phyloP scores from a whole-genome alignment of 2,113 vertebrate species.

The Semnornis frantzii region DNA sequence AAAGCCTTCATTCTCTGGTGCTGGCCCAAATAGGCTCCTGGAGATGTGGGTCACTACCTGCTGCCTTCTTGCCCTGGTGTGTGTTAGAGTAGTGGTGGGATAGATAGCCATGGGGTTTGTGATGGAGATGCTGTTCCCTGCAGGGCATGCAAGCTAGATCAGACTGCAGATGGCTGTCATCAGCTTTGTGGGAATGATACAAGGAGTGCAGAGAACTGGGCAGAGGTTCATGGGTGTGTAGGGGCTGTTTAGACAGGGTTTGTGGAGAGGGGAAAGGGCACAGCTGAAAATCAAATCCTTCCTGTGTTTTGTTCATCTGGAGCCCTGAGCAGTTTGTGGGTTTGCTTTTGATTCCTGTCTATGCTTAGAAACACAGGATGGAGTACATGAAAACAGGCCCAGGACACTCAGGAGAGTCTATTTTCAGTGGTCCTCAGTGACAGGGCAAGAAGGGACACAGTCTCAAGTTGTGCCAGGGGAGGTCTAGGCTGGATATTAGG shows the following conservation, averaged over 20 bases:
- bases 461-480: no score
- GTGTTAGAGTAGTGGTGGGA: fast-evolving
- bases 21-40: background rate
- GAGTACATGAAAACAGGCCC: no score
- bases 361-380: no score
- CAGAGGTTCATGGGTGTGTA: background rate
- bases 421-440: no score
- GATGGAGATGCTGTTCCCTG: background rate
- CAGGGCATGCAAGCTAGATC: background rate
- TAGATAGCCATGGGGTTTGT: background rate
- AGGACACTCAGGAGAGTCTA: no score
- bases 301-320: background rate
- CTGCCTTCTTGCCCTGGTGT: background rate
- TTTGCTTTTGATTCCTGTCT: background rate
- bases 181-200: background rate
- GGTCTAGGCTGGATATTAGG: no score
- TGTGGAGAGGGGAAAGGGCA: background rate
- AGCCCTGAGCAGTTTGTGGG: background rate
- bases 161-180: background rate
- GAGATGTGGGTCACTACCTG: background rate
- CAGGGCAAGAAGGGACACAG: no score
- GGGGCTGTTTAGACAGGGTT: background rate
- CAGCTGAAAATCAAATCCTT: background rate
- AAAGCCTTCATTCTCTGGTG: background rate
- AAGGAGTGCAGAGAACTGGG: background rate